Evolutionary conservation across 2,797 vertebrate species (phyloP), one percentile per base, ranked within the genome.

Genomic region (Scarus forsteni): DNA sequence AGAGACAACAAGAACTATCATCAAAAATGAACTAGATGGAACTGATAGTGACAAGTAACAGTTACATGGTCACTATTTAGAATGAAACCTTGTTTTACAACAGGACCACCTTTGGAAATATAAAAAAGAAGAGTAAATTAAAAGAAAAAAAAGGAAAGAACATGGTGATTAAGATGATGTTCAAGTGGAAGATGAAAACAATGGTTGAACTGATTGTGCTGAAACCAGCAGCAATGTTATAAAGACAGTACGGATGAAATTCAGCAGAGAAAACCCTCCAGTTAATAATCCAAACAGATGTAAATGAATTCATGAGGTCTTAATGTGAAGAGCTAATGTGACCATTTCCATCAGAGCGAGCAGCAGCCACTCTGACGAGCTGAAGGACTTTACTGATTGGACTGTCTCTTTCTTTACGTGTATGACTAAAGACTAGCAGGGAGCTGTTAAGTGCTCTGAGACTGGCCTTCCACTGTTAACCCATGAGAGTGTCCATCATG

Each of bases 241-340:
- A 7, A 19, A 49, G 52, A 44, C 43, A 5, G 8, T 3, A 16
- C 1, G 43, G 39, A 13, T 50, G 56, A 73, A 80, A 58, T 63
- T 43, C 35, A 52, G 43, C 11, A 0, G 46, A 62, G 38, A 67
- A 10, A 76, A 64, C 75, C 16, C 48, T 83, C 50, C 44, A 57
- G 60, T 61, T 77, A 79, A 81, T 72, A 65, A 82, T 46, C 42
- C 27, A 49, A 34, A 48, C 44, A 71, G 35, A 88, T 78, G 63
- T 69, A 63, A 86, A 86, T 83, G 65, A 82, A 81, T 87, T 81
- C 69, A 78, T 78, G 69, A 66, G 75, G 67, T 60, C 77, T 69
- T 80, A 66, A 72, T 73, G 75, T 84, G 73, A 85, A 69, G 77
- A 66, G 59, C 43, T 70, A 66, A 77, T 75, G 71, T 42, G 18